Base-by-base conservation (phyloP, 2,113 vertebrate species). In the Micronisus gabar region DNA sequence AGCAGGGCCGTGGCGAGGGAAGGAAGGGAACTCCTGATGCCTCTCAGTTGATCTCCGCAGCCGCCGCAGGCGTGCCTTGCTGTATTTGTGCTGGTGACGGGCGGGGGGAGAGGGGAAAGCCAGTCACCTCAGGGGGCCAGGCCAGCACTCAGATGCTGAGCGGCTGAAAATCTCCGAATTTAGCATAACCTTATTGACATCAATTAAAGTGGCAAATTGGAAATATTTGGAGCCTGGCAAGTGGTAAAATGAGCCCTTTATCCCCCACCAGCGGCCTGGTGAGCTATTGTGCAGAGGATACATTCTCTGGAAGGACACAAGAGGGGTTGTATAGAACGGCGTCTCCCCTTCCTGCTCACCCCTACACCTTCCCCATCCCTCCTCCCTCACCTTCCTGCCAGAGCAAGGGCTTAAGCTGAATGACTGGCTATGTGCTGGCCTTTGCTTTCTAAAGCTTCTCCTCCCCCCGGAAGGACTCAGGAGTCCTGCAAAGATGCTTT, bases 121-220 rank as follows among this genome's bases (percentile, higher is more conserved):
- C 67, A 14, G 47, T 93, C 96, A 86, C 93, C 95, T 97, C 76
- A 13, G 95, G 94, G 88, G 93, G 68, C 78, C 81, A 30, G 74
- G 20, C 52, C 68, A 8, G 71, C 4, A 21, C 91, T 95, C 85
- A 56, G 92, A 97, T 86, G 96, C 93, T 10, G 62, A 86, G 89
- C 63, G 15, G 85, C 76, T 97, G 96, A 90, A 98, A 97, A 97
- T 88, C 97, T 98, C 97, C 78, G 95, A 97, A 98, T 98, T 98
- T 98, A 98, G 98, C 98, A 97, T 98, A 98, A 98, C 97, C 98
- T 98, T 82, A 97, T 97, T 98, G 98, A 98, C 98, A 98, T 98
- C 98, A 98, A 98, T 98, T 98, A 98, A 98, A 98, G 97, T 97
- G 95, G 97, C 94, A 86, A 97, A 97, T 97, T 94, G 97, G 97